Evolutionary conservation across 2,888 invertebrate species (phyloP).

Genomic region (Aspidapion aeneum): DNA sequence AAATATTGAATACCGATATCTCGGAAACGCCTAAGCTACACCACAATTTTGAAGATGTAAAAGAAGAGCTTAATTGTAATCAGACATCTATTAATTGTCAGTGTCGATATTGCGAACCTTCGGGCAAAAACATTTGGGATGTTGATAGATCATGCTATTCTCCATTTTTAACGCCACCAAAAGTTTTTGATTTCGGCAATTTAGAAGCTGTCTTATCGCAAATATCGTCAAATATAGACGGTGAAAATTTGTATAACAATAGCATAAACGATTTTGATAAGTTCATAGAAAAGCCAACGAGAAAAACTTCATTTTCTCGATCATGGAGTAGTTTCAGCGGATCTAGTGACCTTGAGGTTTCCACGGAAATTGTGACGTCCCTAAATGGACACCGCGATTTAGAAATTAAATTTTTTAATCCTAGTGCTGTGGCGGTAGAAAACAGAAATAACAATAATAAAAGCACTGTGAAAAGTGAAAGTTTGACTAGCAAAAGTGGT

Average conservation of each 20-base stretch:
- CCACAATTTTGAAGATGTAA: slow-evolving; percentile 47
- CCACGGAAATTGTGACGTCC: slow-evolving; percentile 74
- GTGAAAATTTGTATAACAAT: slow-evolving; percentile 21
- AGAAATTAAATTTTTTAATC: slow-evolving; percentile 65
- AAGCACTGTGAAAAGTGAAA: not conserved
- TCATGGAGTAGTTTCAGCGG: slow-evolving; percentile 29
- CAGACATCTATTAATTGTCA: slow-evolving; percentile 57
- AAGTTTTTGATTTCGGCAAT: slow-evolving; percentile 30
- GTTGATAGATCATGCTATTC: slow-evolving; percentile 58
- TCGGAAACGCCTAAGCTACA: slow-evolving; percentile 45
- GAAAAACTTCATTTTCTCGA: slow-evolving; percentile 28
- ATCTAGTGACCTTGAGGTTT: slow-evolving; percentile 61
- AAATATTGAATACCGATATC: slow-evolving; percentile 27
- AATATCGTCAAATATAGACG: slow-evolving; percentile 18
- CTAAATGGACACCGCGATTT: slow-evolving; percentile 73
- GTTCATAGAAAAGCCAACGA: slow-evolving; percentile 38
- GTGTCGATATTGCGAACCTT: slow-evolving; percentile 73
- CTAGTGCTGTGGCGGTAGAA: not conserved
- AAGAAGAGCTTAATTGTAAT: slow-evolving; percentile 44
- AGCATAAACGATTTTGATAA: slow-evolving; percentile 27
- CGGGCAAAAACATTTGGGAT: slow-evolving; percentile 68
- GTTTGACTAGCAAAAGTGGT: not conserved
- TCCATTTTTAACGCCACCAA: slow-evolving; percentile 51
- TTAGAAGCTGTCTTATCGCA: slow-evolving; percentile 12
- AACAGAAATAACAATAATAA: not conserved